phyloP scores from a whole-genome alignment of 2,797 vertebrate genomes.

The Todus mexicanus region DNA sequence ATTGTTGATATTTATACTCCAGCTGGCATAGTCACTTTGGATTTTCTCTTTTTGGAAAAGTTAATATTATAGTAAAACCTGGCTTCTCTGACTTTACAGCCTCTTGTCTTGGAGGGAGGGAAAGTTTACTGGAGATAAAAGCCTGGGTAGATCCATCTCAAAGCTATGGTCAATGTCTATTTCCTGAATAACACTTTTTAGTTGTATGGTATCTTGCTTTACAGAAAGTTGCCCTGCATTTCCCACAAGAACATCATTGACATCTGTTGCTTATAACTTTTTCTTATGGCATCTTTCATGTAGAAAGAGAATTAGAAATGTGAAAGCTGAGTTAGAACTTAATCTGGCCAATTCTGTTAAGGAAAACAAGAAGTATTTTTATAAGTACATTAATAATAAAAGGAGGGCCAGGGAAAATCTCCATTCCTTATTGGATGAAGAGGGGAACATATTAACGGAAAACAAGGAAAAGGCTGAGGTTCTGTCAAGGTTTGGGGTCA shows the following conservation, averaged over 20 bases:
- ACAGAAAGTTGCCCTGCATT: not conserved
- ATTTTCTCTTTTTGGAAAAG: not conserved
- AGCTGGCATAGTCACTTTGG: not conserved
- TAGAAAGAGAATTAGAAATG: no score
- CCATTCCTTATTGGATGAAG: no score
- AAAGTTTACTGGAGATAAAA: not conserved
- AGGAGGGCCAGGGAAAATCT: no score
- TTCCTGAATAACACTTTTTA: not conserved
- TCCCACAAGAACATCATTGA: not conserved
- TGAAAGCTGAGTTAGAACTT: no score
- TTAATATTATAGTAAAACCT: not conserved
- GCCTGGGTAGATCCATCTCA: not conserved
- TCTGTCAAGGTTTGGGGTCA: no score
- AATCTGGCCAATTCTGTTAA: no score
- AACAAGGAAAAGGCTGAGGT: no score
- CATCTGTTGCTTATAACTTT: not conserved
- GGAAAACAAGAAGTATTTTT: no score
- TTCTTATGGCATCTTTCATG: not conserved
- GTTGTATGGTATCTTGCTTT: not conserved
- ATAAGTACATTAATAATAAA: no score
- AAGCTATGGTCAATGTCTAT: not conserved
- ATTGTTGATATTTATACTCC: conserved; percentile 24
- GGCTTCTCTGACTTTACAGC: not conserved
- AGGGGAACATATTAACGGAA: no score
- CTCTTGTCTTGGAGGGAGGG: not conserved